Percentiles rank a stretch among this genome's conserved stretches.
Evolutionary conservation across 2,888 invertebrate genomes (phyloP).

Genomic region (Colletes collaris): DNA sequence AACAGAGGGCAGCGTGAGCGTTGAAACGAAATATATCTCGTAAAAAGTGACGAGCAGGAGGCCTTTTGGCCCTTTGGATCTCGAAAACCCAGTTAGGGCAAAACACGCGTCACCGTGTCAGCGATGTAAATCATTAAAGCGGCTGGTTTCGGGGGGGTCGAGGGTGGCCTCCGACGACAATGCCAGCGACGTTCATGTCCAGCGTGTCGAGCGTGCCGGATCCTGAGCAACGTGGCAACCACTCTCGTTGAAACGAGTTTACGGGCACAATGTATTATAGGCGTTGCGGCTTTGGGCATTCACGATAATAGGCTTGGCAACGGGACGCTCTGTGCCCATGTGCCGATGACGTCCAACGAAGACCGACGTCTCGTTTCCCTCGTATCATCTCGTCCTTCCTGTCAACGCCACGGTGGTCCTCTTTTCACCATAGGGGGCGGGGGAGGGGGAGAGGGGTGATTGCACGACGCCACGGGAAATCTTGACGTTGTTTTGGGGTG

Average conservation of each 20-base stretch:
- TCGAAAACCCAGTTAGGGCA: conserved; percentile 29
- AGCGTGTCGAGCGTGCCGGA: conserved; percentile 19
- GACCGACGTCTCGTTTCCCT: conserved; percentile 19
- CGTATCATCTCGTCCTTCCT: conserved; percentile 11
- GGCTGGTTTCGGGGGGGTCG: conserved; percentile 1
- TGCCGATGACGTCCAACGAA: conserved; percentile 31
- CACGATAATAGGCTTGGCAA: conserved; percentile 27
- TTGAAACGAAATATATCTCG: background rate
- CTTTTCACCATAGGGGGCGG: conserved; percentile 4
- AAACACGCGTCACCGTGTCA: conserved; percentile 36
- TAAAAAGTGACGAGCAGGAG: background rate
- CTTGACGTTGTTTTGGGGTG: conserved; percentile 10
- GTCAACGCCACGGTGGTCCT: conserved; percentile 2
- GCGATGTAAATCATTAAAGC: conserved; percentile 32
- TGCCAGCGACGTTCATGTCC: conserved; percentile 20
- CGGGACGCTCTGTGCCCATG: conserved; percentile 8
- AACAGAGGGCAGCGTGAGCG: background rate
- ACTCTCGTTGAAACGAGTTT: conserved; percentile 28
- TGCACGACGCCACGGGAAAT: conserved; percentile 13
- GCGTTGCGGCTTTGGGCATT: conserved; percentile 21
- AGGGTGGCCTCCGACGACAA: conserved; percentile 23
- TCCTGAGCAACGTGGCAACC: conserved; percentile 12
- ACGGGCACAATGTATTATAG: conserved; percentile 18
- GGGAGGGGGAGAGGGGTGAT: background rate
- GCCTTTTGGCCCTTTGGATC: background rate